A percentile compares a stretch with the other conserved stretches of the same genome.
These are phyloP conservation scores for Coecobrya sp. DNA, from an alignment of 2,888 invertebrate genomes.

Conservation along the genomic window DNA sequence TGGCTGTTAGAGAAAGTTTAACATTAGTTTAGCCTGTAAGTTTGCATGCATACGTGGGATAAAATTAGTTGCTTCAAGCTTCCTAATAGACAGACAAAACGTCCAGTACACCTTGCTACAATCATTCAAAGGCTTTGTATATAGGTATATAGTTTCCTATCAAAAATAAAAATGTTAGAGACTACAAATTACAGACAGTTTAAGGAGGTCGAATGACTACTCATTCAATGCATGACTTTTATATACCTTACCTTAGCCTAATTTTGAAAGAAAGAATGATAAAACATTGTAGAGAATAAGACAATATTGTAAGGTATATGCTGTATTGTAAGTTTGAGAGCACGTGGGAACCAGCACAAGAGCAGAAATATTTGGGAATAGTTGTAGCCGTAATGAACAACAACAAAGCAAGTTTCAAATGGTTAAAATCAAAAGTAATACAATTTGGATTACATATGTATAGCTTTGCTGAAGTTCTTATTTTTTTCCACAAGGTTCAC, in stretches of 20 bases:
- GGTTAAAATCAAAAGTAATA: not conserved
- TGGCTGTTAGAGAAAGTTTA: not conserved
- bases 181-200: slow-evolving; percentile 20
- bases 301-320: not conserved
- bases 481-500: not conserved
- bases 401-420: not conserved
- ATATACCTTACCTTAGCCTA: not conserved
- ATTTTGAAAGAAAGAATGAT: not conserved
- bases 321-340: not conserved
- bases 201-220: not conserved
- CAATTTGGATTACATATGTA: not conserved
- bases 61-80: not conserved
- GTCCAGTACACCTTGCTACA: too few relatives aligned
- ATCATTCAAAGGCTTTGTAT: too few relatives aligned
- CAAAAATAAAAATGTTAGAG: slow-evolving; percentile 6
- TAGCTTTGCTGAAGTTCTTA: not conserved
- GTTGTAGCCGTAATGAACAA: not conserved
- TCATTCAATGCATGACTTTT: not conserved
- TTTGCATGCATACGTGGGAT: not conserved
- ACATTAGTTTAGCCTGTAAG: not conserved
- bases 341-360: not conserved
- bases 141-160: too few relatives aligned
- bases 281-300: not conserved
- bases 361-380: not conserved
- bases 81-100: too few relatives aligned